phyloP scores from a whole-genome alignment of 2,113 vertebrate species.

The Ornithorhynchus anatinus region DNA sequence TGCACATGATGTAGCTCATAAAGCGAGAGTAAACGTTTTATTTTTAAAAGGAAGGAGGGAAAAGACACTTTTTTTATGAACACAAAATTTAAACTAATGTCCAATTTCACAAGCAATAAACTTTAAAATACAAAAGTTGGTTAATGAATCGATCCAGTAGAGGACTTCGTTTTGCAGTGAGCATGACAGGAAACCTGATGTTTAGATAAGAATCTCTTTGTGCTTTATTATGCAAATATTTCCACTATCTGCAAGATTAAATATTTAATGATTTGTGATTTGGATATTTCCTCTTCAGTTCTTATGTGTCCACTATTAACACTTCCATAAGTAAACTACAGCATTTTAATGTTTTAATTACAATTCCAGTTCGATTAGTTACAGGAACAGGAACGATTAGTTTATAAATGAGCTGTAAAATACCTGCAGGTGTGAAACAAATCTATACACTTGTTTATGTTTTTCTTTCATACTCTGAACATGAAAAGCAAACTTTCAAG shows the following conservation, averaged over 20 bases:
- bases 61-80: too few species aligned
- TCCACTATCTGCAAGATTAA: conserved; percentile 13
- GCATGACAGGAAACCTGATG: conserved; percentile 16
- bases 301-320: neutral
- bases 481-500: neutral
- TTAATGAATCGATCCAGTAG: neutral
- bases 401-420: neutral
- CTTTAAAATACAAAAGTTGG: neutral
- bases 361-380: neutral
- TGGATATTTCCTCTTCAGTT: conserved; percentile 4
- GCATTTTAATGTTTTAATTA: neutral
- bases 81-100: too few species aligned
- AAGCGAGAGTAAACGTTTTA: too few species aligned
- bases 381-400: too few species aligned
- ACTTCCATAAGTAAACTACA: conserved; percentile 16
- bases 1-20: too few species aligned
- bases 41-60: too few species aligned
- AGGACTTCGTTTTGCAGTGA: neutral
- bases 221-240: conserved; percentile 13
- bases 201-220: neutral
- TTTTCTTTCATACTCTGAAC: neutral
- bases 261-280: neutral
- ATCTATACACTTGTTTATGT: accelerated
- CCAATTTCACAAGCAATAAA: too few species aligned
- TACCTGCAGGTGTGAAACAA: neutral